A percentile compares a stretch with the other conserved stretches of the same genome.
phyloP scores from a whole-genome alignment of 2,113 vertebrate species.

The Argyrosomus japonicus region DNA sequence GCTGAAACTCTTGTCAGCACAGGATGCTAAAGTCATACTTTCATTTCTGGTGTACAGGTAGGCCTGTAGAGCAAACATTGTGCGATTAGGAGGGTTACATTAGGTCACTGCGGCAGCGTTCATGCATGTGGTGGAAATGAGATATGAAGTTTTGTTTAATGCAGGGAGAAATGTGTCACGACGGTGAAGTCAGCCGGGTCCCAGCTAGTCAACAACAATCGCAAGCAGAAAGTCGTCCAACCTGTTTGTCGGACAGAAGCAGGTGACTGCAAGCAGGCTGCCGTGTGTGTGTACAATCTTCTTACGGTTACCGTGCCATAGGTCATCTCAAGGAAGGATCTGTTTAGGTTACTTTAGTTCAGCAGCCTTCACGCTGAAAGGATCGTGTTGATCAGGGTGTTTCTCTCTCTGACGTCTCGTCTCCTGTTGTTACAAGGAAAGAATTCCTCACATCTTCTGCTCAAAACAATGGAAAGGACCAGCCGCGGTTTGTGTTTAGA shows the following conservation, averaged over 20 bases:
- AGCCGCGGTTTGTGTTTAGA: conserved; percentile 19
- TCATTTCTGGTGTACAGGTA: background rate
- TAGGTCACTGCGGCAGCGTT: background rate
- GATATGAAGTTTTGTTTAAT: background rate
- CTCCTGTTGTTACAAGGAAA: conserved; percentile 48
- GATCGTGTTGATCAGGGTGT: conserved; percentile 43
- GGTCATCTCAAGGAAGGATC: conserved; percentile 23
- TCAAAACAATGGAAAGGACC: conserved; percentile 70
- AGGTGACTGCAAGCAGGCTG: conserved; percentile 8
- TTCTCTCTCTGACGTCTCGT: conserved; percentile 25
- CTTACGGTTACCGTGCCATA: conserved; percentile 43
- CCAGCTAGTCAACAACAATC: background rate
- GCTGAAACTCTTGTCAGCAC: background rate
- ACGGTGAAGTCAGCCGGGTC: background rate
- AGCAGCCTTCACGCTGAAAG: conserved; percentile 27
- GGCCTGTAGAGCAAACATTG: background rate
- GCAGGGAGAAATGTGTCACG: background rate
- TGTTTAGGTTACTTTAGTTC: conserved; percentile 61
- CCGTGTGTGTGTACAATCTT: background rate
- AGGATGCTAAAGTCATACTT: background rate
- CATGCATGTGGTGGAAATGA: background rate
- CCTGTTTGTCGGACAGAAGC: conserved; percentile 34
- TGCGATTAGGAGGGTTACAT: background rate
- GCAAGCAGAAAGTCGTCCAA: background rate
- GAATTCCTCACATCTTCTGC: conserved; percentile 64